Base-by-base conservation (phyloP, 2,113 vertebrate species). In the Isichthys henryi region DNA sequence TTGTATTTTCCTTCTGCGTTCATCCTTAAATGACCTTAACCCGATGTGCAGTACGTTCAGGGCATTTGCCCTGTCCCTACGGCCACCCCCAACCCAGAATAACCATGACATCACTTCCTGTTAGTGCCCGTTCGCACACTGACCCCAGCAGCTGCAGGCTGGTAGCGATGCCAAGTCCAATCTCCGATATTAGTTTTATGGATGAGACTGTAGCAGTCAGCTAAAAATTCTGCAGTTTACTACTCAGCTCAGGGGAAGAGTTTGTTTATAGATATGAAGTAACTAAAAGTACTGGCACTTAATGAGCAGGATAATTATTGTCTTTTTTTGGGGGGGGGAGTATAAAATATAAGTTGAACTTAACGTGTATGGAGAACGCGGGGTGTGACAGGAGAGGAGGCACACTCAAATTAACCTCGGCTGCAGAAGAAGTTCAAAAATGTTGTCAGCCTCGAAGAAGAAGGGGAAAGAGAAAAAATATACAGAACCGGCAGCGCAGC, bases 211-310 rank as follows among this genome's bases (percentile, higher is more conserved):
- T 90, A 4, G 1, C 85, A 87, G 87, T 91, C 91, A 86, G 62
- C 27, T 92, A 88, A 82, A 49, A 58, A 86, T 58, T 50, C 86
- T 19, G 56, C 43, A 66, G 85, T 91, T 88, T 43, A 74, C 87
- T 45, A 52, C 91, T 91, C 70, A 58, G 89, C 93, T 92, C 87
- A 21, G 46, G 91, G 92, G 89, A 91, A 91, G 70, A 90, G 87
- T 92, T 93, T 94, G 92, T 92, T 93, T 93, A 91, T 92, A 89
- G 84, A 90, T 90, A 45, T 89, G 89, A 93, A 91, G 92, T 89
- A 53, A 90, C 77, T 58, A 84, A 88, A 85, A 90, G 89, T 90
- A 89, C 87, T 74, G 89, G 87, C 84, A 88, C n/a, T 90, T 93
- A 94, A 93, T 94, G 91, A 95, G 91, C 90, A 90, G 91, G 88